Evolutionary conservation across 2,797 vertebrate species (phyloP).

Genomic region (Alauda arvensis): DNA sequence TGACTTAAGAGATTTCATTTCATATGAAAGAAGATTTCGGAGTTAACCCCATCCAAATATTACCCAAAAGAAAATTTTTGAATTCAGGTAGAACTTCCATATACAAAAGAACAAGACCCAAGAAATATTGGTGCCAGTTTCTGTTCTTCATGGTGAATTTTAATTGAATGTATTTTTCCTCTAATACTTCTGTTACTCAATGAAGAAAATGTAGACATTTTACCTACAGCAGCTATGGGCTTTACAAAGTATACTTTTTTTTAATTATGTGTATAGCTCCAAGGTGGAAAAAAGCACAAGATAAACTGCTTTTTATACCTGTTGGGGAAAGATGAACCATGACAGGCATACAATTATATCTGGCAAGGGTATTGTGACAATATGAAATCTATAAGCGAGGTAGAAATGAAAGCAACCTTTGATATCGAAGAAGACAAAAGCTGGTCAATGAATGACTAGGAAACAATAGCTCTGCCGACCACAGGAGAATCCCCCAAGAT

Average conservation of each 20-base stretch:
- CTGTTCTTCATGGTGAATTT: neutral
- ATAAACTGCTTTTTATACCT: neutral
- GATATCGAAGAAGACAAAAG: no score
- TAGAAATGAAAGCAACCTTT: no score
- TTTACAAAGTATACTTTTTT: neutral
- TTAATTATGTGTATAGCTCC: accelerated
- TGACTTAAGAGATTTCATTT: neutral
- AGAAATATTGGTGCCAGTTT: neutral
- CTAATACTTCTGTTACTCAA: neutral
- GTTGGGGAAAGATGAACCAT: no score
- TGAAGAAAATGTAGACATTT: neutral
- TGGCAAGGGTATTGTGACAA: no score
- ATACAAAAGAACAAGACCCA: neutral
- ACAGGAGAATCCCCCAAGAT: no score
- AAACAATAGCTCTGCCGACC: no score
- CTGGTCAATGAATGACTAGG: no score
- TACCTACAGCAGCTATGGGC: neutral
- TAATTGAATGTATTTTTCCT: neutral
- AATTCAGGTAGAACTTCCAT: neutral
- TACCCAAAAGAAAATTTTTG: neutral
- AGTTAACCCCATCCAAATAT: neutral
- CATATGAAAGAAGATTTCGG: neutral
- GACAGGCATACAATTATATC: no score
- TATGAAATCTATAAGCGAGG: no score
- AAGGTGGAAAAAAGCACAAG: neutral